A percentile compares a stretch with the other conserved stretches of the same genome.
Conservation (phyloP, 1,140 invertebrate species). For the Diorhabda sublineata region DNA sequence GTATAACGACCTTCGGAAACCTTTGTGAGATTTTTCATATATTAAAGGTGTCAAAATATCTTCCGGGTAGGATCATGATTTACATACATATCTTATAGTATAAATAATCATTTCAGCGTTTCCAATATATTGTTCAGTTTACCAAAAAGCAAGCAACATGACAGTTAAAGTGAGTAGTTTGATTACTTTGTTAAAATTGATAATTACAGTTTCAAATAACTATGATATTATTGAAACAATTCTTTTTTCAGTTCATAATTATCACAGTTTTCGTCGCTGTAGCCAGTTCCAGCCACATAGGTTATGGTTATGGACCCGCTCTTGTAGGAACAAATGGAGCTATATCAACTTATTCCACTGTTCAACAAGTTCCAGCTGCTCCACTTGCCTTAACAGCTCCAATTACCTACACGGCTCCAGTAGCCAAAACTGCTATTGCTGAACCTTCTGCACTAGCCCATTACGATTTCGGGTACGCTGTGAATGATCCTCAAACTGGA, state of each 20-base stretch:
- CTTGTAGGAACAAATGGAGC: slow-evolving; percentile 24
- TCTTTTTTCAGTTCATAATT: slow-evolving; percentile 47
- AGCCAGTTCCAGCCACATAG: slow-evolving; percentile 45
- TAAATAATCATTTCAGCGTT: background rate
- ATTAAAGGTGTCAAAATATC: too few relatives aligned
- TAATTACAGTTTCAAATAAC: background rate
- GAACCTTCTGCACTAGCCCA: slow-evolving; percentile 30
- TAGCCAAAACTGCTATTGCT: slow-evolving; percentile 11
- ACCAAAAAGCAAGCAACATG: background rate
- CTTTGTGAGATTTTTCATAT: too few relatives aligned
- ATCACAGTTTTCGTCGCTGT: slow-evolving; percentile 48
- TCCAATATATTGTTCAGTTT: background rate
- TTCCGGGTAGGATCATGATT: too few relatives aligned
- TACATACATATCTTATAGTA: background rate
- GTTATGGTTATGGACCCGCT: slow-evolving; percentile 32
- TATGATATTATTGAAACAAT: background rate
- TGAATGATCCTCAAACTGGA: slow-evolving; percentile 51
- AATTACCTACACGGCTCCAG: slow-evolving; percentile 9
- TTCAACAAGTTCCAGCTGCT: slow-evolving; percentile 13
- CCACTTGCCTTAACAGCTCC: slow-evolving; percentile 9
- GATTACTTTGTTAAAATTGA: background rate
- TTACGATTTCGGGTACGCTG: slow-evolving; percentile 34
- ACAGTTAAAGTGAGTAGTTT: background rate
- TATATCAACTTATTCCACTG: slow-evolving; percentile 2
- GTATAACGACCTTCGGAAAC: too few relatives aligned